Evolutionary conservation across 2,888 invertebrate genomes (phyloP), one percentile per base, ranked within the genome.

Genomic region (Trissonchulus latispiculum): DNA sequence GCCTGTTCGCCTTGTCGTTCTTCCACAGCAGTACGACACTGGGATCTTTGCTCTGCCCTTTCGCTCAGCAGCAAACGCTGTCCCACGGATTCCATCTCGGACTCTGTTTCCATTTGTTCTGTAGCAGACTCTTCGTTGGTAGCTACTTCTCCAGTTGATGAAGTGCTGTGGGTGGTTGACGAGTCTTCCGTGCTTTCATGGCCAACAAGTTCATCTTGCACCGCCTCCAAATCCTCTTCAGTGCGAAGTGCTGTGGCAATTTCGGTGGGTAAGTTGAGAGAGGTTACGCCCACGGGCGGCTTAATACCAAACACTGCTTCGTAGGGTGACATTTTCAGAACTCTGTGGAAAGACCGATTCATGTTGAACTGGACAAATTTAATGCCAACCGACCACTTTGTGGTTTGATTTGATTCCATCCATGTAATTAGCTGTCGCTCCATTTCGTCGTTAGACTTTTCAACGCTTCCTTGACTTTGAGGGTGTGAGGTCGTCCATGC

Each of bases 361-460:
- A 48, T 48, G 23, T 48, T 48, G 23, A 48, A 48, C 48, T 48
- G 48, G 23, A 48, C 48, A 48, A 48, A 48, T 8, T 23, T 48
- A 15, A 48, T 15, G 8, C 48, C 48, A 48, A 48, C 8, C 23
- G 48, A 48, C 48, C 48, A 48, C 23, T 48, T 48, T 48, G 48
- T 48, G 48, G 8, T 48, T 8, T 48, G 48, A 48, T 48, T 48
- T 23, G 23, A 15, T 64, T 36, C 35, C 75, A 36, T 70, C 74
- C 71, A 71, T 71, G 72, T 32, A 74, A 74, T 18, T 64, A 74
- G 23, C 70, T 66, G 15, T 33, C 61, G 3, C 29, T 33, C 3
- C 2, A 68, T 8, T 8, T 68, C 35, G 23, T 68, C 28, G 61
- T 70, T 70, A 8, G 71, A 23, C 15, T 33, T 23, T 32, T 70